These are phyloP conservation scores for Corythoichthys intestinalis DNA, from an alignment of 2,113 vertebrate species.

Conservation along the genomic window DNA sequence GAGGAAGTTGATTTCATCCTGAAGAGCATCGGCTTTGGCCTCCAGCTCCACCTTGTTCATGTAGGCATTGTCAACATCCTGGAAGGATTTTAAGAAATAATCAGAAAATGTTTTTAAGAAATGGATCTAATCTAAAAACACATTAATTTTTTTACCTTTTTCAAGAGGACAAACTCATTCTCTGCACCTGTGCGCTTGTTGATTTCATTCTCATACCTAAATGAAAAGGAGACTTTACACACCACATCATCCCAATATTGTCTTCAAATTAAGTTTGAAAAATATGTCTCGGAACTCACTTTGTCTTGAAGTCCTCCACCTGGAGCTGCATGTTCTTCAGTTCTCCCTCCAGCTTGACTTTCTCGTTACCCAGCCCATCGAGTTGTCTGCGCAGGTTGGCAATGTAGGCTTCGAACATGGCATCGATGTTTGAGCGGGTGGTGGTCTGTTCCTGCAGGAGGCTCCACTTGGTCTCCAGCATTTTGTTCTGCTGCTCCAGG, in stretches of 20 bases:
- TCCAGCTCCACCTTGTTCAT: constrained; percentile 93
- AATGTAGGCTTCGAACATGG: constrained; percentile 83
- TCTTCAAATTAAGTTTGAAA: not conserved
- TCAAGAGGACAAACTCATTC: constrained; percentile 92
- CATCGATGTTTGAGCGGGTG: constrained; percentile 74
- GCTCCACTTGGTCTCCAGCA: constrained; percentile 94
- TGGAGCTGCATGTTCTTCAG: constrained; percentile 83
- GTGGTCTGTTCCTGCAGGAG: constrained; percentile 88
- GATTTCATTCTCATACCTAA: constrained; percentile 92
- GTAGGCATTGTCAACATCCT: constrained; percentile 90
- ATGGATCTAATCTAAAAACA: not conserved
- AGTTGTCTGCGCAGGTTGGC: constrained; percentile 82
- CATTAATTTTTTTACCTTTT: constrained; percentile 76
- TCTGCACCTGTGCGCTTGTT: constrained; percentile 85
- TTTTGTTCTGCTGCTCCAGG: constrained; percentile 97
- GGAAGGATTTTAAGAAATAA: constrained; percentile 7
- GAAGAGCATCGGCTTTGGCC: constrained; percentile 84
- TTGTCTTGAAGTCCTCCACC: constrained; percentile 91
- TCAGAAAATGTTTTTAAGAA: not conserved
- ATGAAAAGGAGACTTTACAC: constrained; percentile 13
- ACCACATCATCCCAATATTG: not conserved
- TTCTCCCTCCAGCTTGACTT: constrained; percentile 83
- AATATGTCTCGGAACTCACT: constrained; percentile 67
- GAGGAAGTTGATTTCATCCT: constrained; percentile 89
- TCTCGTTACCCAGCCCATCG: constrained; percentile 79